Conservation (phyloP, 2,797 vertebrate genomes). For the Sus cebifrons region DNA sequence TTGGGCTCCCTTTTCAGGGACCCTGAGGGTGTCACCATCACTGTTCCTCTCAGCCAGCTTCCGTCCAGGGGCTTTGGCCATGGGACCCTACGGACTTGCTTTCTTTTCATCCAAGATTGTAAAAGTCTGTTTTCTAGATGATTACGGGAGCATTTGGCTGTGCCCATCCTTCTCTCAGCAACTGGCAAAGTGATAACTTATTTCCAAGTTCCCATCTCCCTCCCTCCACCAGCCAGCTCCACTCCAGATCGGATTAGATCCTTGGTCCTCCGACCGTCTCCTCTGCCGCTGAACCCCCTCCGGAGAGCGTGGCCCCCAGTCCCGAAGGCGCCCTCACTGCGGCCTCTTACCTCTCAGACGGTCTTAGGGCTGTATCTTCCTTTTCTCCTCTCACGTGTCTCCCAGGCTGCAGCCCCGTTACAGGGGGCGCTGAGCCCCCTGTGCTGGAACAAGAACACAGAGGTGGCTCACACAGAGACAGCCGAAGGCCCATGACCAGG, state of each 20-base stretch:
- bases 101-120: background rate
- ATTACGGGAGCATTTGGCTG: no score
- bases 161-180: background rate
- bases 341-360: background rate
- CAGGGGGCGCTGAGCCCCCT: fast-evolving
- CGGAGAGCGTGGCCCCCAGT: no score
- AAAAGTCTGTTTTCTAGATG: background rate
- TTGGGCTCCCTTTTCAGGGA: background rate
- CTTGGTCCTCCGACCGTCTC: fast-evolving
- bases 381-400: background rate
- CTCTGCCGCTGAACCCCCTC: fast-evolving
- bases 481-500: background rate
- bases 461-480: background rate
- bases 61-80: background rate
- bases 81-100: fast-evolving
- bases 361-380: background rate
- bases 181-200: background rate
- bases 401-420: background rate
- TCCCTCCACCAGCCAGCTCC: background rate
- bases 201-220: background rate
- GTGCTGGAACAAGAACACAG: background rate
- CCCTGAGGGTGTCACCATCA: background rate
- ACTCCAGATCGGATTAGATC: background rate
- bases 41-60: background rate
- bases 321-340: background rate